Evolutionary conservation across 92 coral and sea anemone species (phyloP).

Genomic region (Pocillopora grandis): DNA sequence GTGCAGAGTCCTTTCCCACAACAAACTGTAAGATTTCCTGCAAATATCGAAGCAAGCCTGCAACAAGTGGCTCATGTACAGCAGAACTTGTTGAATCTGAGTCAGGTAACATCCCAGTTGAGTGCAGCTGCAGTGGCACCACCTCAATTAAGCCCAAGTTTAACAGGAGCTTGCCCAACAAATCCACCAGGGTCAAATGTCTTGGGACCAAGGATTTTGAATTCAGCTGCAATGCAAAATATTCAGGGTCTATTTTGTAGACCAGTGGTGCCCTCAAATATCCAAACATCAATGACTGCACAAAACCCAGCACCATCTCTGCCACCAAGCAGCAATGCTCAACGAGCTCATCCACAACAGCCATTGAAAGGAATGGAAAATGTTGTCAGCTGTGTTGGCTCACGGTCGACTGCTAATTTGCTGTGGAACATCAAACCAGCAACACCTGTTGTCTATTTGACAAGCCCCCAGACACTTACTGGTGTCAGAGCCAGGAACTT

Average conservation of each 20-base stretch:
- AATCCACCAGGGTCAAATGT: not conserved
- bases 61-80: constrained; percentile 18
- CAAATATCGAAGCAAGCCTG: constrained; percentile 23
- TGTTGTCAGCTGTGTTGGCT: constrained; percentile 82
- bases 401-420: constrained; percentile 55
- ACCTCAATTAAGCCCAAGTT: not conserved
- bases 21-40: constrained; percentile 6
- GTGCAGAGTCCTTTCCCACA: not conserved
- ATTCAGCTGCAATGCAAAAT: constrained; percentile 20
- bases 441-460: constrained; percentile 80
- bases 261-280: constrained; percentile 23
- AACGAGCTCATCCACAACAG: constrained; percentile 57
- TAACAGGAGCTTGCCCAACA: not conserved
- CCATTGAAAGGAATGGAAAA: constrained; percentile 91
- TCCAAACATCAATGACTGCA: constrained; percentile 14
- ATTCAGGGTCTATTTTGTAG: constrained; percentile 21
- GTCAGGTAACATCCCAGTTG: constrained; percentile 18
- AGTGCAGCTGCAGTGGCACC: not conserved
- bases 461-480: constrained; percentile 85
- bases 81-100: constrained; percentile 11
- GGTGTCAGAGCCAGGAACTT: constrained; percentile 80
- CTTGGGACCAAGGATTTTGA: constrained; percentile 19
- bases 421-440: constrained; percentile 69
- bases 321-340: constrained; percentile 1
- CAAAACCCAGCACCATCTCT: constrained; percentile 32